Conservation (phyloP, 2,888 invertebrate genomes). For the Steinernema hermaphroditum region DNA sequence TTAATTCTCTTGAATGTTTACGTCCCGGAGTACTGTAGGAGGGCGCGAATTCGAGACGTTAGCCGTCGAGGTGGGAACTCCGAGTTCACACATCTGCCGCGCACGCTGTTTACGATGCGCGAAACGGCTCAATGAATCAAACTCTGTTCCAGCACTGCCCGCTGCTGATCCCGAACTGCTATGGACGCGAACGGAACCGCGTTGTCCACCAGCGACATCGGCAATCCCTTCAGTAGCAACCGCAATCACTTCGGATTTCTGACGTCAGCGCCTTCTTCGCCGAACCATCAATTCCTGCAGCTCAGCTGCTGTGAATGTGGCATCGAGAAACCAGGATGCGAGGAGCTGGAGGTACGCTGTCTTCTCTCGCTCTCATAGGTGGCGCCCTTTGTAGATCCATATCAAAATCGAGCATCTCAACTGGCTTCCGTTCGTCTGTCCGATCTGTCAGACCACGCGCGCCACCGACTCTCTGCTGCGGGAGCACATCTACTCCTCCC, state of each 20-base stretch:
- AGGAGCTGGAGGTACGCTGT: slow-evolving; percentile 58
- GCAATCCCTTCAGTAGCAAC: slow-evolving; percentile 15
- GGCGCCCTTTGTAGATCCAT: slow-evolving; percentile 42
- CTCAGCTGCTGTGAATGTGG: slow-evolving; percentile 62
- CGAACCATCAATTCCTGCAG: slow-evolving; percentile 14
- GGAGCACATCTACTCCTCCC: slow-evolving; percentile 62
- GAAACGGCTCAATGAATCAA: neutral
- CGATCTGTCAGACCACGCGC: slow-evolving; percentile 54
- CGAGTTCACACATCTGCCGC: no score
- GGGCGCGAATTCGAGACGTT: no score
- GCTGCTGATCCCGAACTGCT: neutral
- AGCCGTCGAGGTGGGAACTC: no score
- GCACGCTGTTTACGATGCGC: neutral
- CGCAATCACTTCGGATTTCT: slow-evolving; percentile 22
- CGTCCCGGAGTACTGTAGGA: no score
- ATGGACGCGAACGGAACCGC: neutral
- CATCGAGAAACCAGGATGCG: slow-evolving; percentile 56
- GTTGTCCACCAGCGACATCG: neutral
- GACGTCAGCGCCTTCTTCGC: neutral
- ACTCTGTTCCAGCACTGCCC: slow-evolving; percentile 19
- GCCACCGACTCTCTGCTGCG: slow-evolving; percentile 64
- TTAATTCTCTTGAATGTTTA: no score
- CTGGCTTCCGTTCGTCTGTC: slow-evolving; percentile 65
- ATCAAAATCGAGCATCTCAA: slow-evolving; percentile 62
- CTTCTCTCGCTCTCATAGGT: no score